Evolutionary conservation across 2,113 vertebrate species (phyloP), one percentile per base, ranked within the genome.

Genomic region (Chlorocebus sabaeus): DNA sequence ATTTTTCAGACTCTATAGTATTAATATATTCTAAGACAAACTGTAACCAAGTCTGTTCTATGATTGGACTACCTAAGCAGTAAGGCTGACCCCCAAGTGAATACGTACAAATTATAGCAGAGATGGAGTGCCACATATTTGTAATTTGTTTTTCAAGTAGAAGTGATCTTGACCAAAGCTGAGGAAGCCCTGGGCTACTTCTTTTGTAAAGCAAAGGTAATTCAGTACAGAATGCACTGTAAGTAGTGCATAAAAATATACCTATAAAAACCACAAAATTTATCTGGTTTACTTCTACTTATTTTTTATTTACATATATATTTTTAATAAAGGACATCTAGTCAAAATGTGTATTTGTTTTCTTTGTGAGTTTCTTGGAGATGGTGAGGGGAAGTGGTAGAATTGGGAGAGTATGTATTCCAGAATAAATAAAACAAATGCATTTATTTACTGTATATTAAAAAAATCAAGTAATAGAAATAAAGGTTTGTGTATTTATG

Each of bases 201-300:
- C 61, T 82, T 91, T 97, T 18, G 52, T 95, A 80, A 70, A 91
- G 78, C 73, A 81, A 88, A 89, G 27, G 61, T 30, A 72, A 90
- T 23, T 82, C 25, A 86, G 59, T 52, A 68, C n/a, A 78, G 25
- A 40, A 84, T 64, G 43, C 35, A 96, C 0, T 94, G 0, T 79
- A 92, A 84, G 20, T 48, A 92, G 1, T 61, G 16, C 45, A 52
- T 67, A 73, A 86, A 96, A 92, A 93, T 82, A 67, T 2, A 90
- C 12, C 35, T 72, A 50, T 25, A 89, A 93, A 82, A 96, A 88
- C 5, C 8, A 43, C 0, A 72, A 89, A 76, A 27, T 27, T 40
- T 8, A 86, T 45, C 38, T 83, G 8, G 32, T 81, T 79, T 61
- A 48, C 40, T 45, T 40, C 35, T 75, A 67, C 48, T 73, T 89